Evolutionary conservation across 2,113 vertebrate genomes (phyloP).

Genomic region (Xenotilapia flavipinnis): DNA sequence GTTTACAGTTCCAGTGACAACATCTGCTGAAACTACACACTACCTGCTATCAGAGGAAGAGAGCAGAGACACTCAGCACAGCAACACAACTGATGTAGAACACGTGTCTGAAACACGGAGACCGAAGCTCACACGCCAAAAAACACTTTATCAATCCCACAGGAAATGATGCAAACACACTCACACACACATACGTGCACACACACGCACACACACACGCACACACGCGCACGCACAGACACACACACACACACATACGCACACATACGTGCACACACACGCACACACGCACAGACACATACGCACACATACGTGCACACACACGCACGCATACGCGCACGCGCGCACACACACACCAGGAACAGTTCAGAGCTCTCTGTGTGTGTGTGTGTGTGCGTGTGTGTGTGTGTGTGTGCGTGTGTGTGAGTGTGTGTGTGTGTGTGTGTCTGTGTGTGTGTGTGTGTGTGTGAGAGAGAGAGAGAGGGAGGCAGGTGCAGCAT

Average conservation of each 20-base stretch:
- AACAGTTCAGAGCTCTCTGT: neutral
- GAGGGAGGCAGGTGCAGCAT: conserved; percentile 51
- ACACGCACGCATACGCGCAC: too few relatives aligned
- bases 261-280: rapidly evolving
- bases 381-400: neutral
- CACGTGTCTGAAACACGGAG: too few relatives aligned
- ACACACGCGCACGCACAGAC: rapidly evolving
- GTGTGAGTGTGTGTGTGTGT: neutral
- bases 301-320: too few relatives aligned
- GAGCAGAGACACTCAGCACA: neutral
- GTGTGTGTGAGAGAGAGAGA: neutral
- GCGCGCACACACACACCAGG: rapidly evolving
- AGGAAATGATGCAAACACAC: neutral
- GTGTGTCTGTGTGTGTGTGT: rapidly evolving
- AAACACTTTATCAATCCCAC: neutral
- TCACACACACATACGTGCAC: rapidly evolving
- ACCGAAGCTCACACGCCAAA: too few relatives aligned
- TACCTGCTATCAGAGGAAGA: neutral
- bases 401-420: too few relatives aligned
- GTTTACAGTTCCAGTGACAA: neutral
- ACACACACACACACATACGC: too few relatives aligned
- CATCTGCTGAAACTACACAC: neutral
- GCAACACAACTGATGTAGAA: neutral
- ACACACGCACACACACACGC: rapidly evolving
- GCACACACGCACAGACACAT: too few relatives aligned